These are phyloP conservation scores for Troilus luridus DNA, from an alignment of 2,888 invertebrate species.

Conservation along the genomic window DNA sequence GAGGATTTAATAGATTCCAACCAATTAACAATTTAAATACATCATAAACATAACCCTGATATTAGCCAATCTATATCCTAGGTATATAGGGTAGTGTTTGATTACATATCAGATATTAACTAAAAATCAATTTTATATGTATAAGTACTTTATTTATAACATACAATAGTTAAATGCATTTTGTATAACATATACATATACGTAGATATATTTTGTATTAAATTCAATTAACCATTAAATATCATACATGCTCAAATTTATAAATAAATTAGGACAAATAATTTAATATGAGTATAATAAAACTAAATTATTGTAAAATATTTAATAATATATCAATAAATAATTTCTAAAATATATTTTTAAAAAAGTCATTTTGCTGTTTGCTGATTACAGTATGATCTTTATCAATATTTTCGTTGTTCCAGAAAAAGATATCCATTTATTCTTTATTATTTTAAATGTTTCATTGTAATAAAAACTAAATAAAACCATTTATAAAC, in stretches of 20 bases:
- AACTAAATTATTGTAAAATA: neutral
- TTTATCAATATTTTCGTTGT: neutral
- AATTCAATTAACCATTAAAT: neutral
- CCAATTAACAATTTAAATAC: neutral
- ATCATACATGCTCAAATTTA: neutral
- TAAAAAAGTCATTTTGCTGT: neutral
- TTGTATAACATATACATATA: neutral
- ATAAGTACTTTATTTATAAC: neutral
- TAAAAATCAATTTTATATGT: neutral
- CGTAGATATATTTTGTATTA: neutral
- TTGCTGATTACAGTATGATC: neutral
- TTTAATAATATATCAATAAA: neutral
- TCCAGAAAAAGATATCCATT: neutral
- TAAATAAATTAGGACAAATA: neutral
- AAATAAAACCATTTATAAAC: neutral
- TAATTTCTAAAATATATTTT: neutral
- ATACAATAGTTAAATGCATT: neutral
- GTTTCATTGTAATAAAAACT: neutral
- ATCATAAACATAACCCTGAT: too few relatives aligned
- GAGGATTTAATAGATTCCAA: neutral
- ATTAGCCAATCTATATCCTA: too few relatives aligned
- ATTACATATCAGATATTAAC: too few relatives aligned
- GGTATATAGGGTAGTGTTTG: too few relatives aligned
- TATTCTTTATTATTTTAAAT: neutral
- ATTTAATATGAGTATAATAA: neutral